Evolutionary conservation across 92 coral and sea anemone species (phyloP).

Genomic region (Desmophyllum pertusum): DNA sequence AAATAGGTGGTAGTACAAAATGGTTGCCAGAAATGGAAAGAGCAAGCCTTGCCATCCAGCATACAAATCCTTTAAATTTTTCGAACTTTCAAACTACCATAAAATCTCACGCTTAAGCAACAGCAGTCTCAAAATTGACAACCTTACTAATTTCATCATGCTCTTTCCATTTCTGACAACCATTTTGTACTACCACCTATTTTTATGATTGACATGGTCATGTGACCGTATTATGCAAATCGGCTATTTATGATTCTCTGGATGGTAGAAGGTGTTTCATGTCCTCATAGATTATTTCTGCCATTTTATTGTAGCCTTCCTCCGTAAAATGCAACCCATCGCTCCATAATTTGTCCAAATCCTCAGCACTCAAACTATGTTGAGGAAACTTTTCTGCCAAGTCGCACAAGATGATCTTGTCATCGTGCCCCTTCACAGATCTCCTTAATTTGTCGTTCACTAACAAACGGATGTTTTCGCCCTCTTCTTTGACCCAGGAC

Average conservation of each 20-base stretch:
- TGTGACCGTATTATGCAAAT: too few relatives aligned
- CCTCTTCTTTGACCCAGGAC: slow-evolving; percentile 73
- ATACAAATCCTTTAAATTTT: too few relatives aligned
- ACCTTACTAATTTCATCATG: too few relatives aligned
- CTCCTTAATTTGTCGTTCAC: slow-evolving; percentile 70
- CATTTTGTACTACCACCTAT: too few relatives aligned
- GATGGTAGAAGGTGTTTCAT: slow-evolving; percentile 41
- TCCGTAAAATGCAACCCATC: slow-evolving; percentile 82
- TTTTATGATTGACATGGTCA: too few relatives aligned
- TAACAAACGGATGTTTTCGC: slow-evolving; percentile 66
- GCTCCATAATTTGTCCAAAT: slow-evolving; percentile 75
- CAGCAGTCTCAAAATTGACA: too few relatives aligned
- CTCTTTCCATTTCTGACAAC: too few relatives aligned
- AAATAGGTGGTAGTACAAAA: too few relatives aligned
- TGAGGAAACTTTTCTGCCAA: slow-evolving; percentile 71
- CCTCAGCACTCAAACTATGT: slow-evolving; percentile 42
- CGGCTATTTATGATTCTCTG: background rate
- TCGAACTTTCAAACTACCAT: too few relatives aligned
- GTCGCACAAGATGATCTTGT: slow-evolving; percentile 59
- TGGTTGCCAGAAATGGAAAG: too few relatives aligned
- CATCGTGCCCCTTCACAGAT: slow-evolving; percentile 33
- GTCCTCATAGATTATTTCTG: slow-evolving; percentile 70
- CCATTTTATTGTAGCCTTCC: slow-evolving; percentile 85
- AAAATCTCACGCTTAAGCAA: too few relatives aligned
- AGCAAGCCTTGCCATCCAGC: too few relatives aligned